Evolutionary conservation across 2,888 invertebrate species (phyloP).

Genomic region (Oscheius sp.): DNA sequence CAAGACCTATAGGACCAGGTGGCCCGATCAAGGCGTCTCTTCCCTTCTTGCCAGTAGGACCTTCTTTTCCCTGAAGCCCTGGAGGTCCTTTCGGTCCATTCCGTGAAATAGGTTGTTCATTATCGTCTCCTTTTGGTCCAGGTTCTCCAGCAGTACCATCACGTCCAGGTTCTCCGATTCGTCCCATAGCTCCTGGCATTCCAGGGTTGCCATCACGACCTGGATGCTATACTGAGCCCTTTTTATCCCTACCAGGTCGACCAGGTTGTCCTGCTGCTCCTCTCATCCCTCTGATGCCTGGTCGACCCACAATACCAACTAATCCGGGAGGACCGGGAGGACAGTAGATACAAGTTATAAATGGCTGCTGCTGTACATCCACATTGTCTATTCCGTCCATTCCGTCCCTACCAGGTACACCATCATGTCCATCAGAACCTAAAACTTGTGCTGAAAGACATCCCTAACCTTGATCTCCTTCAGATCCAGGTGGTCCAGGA

Average conservation of each 20-base stretch:
- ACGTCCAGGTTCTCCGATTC: constrained; percentile 33
- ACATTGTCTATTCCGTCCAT: constrained; percentile 12
- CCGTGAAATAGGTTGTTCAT: constrained; percentile 3
- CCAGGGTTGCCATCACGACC: constrained; percentile 36
- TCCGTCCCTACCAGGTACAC: constrained; percentile 25
- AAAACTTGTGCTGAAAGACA: not conserved
- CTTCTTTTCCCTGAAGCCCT: not conserved
- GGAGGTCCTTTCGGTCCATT: constrained; percentile 3
- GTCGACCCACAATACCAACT: constrained; percentile 33
- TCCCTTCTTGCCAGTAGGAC: not conserved
- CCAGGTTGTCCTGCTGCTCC: constrained; percentile 44
- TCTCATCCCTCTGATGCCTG: constrained; percentile 39
- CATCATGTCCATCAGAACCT: constrained; percentile 14
- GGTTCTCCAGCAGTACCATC: constrained; percentile 41
- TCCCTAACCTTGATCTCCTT: constrained; percentile 14
- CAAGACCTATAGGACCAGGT: not conserved
- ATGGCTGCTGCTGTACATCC: not conserved
- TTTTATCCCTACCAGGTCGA: constrained; percentile 35
- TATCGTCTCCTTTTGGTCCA: constrained; percentile 36
- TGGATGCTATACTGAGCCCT: constrained; percentile 35
- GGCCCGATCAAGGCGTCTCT: constrained; percentile 1
- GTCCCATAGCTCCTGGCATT: constrained; percentile 32
- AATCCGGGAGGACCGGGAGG: constrained; percentile 30
- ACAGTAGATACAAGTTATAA: not conserved
- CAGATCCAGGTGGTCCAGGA: constrained; percentile 21